Evolutionary conservation across 2,888 invertebrate genomes (phyloP).

Genomic region (Calameuta pallipes): DNA sequence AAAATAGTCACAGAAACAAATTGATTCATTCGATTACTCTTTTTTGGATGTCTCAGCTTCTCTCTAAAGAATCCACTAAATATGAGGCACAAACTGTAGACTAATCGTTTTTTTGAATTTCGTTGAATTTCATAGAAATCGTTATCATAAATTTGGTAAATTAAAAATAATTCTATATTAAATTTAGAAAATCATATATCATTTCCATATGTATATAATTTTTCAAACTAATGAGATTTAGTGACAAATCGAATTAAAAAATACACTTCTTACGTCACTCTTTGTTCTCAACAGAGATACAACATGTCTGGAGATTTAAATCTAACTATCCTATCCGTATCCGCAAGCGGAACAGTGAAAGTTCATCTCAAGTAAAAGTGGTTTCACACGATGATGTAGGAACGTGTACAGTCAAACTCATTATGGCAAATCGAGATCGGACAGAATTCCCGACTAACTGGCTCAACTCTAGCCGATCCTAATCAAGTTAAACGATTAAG

Average conservation of each 20-base stretch:
- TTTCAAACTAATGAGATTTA: not conserved
- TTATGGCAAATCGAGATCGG: constrained; percentile 55
- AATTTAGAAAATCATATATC: not conserved
- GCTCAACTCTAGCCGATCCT: not conserved
- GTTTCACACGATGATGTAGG: constrained; percentile 43
- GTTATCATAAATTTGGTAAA: not conserved
- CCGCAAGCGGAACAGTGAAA: constrained; percentile 60
- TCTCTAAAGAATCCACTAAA: not conserved
- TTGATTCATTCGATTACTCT: not conserved
- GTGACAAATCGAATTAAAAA: not conserved
- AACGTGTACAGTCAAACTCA: constrained; percentile 38
- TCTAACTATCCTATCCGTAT: constrained; percentile 39
- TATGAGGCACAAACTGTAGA: not conserved
- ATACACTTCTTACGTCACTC: not conserved
- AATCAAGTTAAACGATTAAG: constrained; percentile 12
- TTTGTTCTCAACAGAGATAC: not conserved
- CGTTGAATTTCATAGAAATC: not conserved
- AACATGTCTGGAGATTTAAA: constrained; percentile 35
- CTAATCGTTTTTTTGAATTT: not conserved
- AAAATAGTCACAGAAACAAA: not conserved
- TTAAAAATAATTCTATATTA: not conserved
- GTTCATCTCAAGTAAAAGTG: constrained; percentile 59
- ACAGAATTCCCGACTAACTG: constrained; percentile 11
- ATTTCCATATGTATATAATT: not conserved
- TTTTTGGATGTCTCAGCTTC: not conserved